Base-by-base conservation (phyloP, 2,888 invertebrate genomes). In the Dryadula phaetusa region DNA sequence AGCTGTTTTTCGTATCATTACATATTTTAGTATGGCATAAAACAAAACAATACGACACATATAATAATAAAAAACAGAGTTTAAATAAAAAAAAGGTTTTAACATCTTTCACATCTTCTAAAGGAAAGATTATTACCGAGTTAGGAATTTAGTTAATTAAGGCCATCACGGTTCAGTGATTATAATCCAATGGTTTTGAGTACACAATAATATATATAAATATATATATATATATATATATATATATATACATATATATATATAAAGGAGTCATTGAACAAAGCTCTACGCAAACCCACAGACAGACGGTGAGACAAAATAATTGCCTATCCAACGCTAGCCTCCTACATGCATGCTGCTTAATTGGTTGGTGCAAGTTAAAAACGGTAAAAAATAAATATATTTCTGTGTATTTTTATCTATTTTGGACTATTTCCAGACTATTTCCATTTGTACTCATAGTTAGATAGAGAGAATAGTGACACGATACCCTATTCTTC, bases 291-390 rank as follows among this genome's bases (percentile, higher is more conserved):
- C 72, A 75, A 76, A 79, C 81, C 77, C 72, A 82, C 83, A 78
- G 78, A 84, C 85, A 75, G 77, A 80, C 80, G 72, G 49, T 60
- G 69, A 84, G 85, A 87, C 89, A 83, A 80, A 84, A 86, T 88
- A 88, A 90, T 89, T 87, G 86, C 82, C 83, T 83, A 80, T 79
- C 80, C 82, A 83, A 82, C 84, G 82, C 80, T 82, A 77, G 77
- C 82, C 85, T 83, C 89, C 88, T 85, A 88, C 89, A 83, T 80
- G 58, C 61, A 16, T 62, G 71, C 71, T 56, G 37, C 62, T 47
- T 40, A 25, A 69, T 54, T 54, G 8, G 25, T 6, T 68, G 66
- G 62, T 49, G 3, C 64, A 69, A 67, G 67, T 63, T 18, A 62
- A 0, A 65, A 66, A 49, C 60, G n/a, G 8, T 22, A 7, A 1